Evolutionary conservation across 2,113 vertebrate genomes (phyloP), one percentile per base, ranked within the genome.

Genomic region (Ictalurus furcatus): DNA sequence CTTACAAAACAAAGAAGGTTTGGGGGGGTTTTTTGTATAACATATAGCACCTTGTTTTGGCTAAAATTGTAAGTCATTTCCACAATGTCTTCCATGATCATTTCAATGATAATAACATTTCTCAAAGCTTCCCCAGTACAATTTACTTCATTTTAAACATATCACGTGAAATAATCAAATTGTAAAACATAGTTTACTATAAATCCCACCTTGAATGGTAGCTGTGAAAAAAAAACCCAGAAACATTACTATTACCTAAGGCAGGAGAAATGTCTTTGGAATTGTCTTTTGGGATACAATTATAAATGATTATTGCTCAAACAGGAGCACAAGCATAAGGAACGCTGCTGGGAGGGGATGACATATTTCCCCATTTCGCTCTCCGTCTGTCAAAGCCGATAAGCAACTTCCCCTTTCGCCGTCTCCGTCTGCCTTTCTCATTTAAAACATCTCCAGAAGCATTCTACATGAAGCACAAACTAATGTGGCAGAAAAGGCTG

Each of bases 381-480:
- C 87, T 86, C 85, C 61, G 40, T 89, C 90, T 90, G 90, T 91
- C 40, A 89, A 83, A 79, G 90, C 67, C 74, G 90, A 89, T 91
- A 90, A 91, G 90, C 85, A 78, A 80, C 88, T 89, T 88, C 90
- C 78, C 85, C 79, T 71, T 84, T 86, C 76, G 52, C 83, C n/a
- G 85, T 90, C 59, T 78, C 76, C 61, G 48, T 80, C 78, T 86
- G 84, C 84, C 85, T 85, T 69, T 56, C 86, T 76, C 86, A 86
- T 91, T 90, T 86, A 86, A 90, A 91, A 79, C 88, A 86, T 86
- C 76, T 89, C 88, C 90, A 91, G 81, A 85, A 84, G 71, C 85
- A 28, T 87, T 89, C 74, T 30, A 74, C 85, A 85, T 52, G 14
- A 85, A 85, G 58, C 48, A 81, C 44, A 83, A 44, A 80, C 61